Base-by-base conservation (phyloP, 2,113 vertebrate species). In the Pimephales promelas region DNA sequence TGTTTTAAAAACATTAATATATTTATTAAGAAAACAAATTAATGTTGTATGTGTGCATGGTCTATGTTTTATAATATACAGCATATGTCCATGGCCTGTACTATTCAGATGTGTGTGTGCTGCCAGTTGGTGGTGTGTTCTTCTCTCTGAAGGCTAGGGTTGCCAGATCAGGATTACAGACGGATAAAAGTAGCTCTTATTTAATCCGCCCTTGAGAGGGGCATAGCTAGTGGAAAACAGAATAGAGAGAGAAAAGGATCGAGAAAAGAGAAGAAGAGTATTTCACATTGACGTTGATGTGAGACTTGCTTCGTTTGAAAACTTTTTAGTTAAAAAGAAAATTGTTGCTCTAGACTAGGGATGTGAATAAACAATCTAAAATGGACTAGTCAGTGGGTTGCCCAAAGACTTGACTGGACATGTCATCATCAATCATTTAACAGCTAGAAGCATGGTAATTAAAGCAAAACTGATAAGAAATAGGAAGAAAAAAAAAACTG, bases 101-200 rank as follows among this genome's bases (percentile, higher is more conserved):
- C 45, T 57, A 76, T 61, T 85, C 36, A 84, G 52, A 54, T 83
- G 79, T 85, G 45, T 85, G 45, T 86, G 26, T 76, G 82, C 49
- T 74, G 72, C 36, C 56, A 56, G 47, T 56, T 72, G 66, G 56
- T 62, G 77, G 77, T 45, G 47, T 84, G 79, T 88, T 89, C 79
- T 64, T 85, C 84, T 85, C 80, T 22, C 3, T 45, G 88, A 76
- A 84, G 87, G 79, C 72, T 85, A 40, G 86, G 45, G 81, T 84
- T 88, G 86, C 87, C 88, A 90, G 90, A 88, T 81, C 87, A 81
- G 87, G 90, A 91, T 93, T 91, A 92, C 86, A 91, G 89, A 79
- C 66, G 83, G 87, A 92, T 92, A 87, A 92, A 83, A 92, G 90
- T 83, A 89, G 84, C 87, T 90, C 88, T 86, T 85, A 88, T 83